Evolutionary conservation across 1,140 invertebrate species (phyloP).

Genomic region (Grapholita molesta): DNA sequence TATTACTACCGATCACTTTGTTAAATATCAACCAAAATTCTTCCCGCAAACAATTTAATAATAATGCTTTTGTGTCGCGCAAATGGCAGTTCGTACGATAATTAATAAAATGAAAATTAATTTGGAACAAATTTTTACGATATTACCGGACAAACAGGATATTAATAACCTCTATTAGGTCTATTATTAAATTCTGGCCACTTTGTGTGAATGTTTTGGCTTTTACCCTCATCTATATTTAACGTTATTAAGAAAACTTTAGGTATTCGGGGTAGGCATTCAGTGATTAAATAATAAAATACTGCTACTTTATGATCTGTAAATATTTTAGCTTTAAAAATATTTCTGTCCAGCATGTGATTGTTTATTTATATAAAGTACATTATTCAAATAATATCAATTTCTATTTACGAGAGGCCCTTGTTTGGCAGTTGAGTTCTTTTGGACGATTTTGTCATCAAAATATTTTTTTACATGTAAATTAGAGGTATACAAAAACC

Average conservation of each 20-base stretch:
- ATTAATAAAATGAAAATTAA: slow-evolving; percentile 13
- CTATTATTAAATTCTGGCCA: slow-evolving; percentile 7
- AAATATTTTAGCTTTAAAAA: too few species aligned
- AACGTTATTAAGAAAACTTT: background rate
- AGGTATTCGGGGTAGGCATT: too few species aligned
- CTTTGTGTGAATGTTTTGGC: background rate
- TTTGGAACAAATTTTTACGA: slow-evolving; percentile 1
- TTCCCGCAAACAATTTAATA: slow-evolving; percentile 4
- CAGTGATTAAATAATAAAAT: too few species aligned
- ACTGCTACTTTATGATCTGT: too few species aligned
- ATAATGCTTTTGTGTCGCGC: slow-evolving; percentile 11
- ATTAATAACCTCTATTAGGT: slow-evolving; percentile 5
- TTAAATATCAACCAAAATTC: background rate
- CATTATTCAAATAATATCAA: too few species aligned
- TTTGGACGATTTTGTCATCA: too few species aligned
- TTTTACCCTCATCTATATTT: background rate
- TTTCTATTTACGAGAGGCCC: too few species aligned
- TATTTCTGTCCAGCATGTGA: too few species aligned
- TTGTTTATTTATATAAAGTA: too few species aligned
- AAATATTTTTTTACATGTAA: too few species aligned
- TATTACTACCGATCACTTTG: background rate
- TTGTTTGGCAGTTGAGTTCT: too few species aligned
- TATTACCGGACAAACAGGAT: background rate
- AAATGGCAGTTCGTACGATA: slow-evolving; percentile 3
- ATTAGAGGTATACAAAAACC: too few species aligned